A percentile compares a stretch with the other conserved stretches of the same genome.
Evolutionary conservation across 2,113 vertebrate genomes (phyloP).

Genomic region (Sander vitreus): DNA sequence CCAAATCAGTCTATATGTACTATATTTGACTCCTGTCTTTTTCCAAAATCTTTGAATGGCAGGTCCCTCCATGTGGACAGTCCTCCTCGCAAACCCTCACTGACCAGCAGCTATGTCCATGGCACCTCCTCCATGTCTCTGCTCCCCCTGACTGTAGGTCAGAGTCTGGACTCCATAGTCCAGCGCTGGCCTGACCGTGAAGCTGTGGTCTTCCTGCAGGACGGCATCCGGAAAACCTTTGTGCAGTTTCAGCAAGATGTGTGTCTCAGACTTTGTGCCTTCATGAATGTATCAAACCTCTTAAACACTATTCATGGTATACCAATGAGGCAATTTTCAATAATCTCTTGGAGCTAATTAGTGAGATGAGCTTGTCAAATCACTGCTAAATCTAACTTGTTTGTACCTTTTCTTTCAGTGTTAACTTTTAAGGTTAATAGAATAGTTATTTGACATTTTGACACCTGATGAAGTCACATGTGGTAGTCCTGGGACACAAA

Average conservation of each 20-base stretch:
- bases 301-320: not conserved
- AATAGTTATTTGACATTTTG: not conserved
- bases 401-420: not conserved
- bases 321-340: not conserved
- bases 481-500: not conserved
- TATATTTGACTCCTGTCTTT: not conserved
- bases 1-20: not conserved
- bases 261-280: conserved; percentile 45
- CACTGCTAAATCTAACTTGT: not conserved
- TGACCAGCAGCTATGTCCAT: conserved; percentile 88
- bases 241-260: conserved; percentile 90
- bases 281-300: not conserved
- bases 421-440: not conserved
- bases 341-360: not conserved
- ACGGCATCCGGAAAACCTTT: conserved; percentile 88
- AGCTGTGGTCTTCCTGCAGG: conserved; percentile 86
- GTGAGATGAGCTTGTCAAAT: not conserved
- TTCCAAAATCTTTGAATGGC: conserved; percentile 8
- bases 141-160: conserved; percentile 82
- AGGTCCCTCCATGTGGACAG: conserved; percentile 82
- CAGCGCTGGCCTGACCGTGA: conserved; percentile 85
- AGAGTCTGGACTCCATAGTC: conserved; percentile 81
- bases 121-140: conserved; percentile 80
- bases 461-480: not conserved
- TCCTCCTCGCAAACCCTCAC: conserved; percentile 59